Evolutionary conservation across 2,797 vertebrate genomes (phyloP), one percentile per base, ranked within the genome.

Genomic region (Echeneis naucrates): DNA sequence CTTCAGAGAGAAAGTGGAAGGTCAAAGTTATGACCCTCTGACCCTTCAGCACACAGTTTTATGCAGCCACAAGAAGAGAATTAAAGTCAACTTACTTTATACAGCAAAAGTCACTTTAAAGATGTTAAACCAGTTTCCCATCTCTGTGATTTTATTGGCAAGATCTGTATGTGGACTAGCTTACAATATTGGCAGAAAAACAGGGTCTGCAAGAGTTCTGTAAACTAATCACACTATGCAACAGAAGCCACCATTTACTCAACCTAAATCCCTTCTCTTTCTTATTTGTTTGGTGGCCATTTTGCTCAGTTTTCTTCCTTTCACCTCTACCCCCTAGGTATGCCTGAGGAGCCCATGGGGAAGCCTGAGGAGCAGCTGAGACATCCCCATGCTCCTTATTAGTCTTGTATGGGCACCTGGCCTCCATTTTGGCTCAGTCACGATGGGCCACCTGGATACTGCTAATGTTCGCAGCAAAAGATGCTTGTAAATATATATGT

Each of bases 61-160:
- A 13, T 44, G 72, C 48, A 52, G 52, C 47, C 42, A 44, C 47
- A 66, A 37, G 65, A 66, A 23, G 12, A 70, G 26, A 71, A 24
- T 27, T 57, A 56, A 58, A 14, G 14, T 48, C 19, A 9, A 14
- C 38, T 33, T 67, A 26, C 26, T 57, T 64, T 74, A 50, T 16
- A 47, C 50, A 68, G 57, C 38, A 45, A 40, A 64, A 73, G 30
- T 81, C 82, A 72, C 72, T 81, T 61, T 68, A n/a, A 50, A 86
- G 82, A 86, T 83, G 82, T 78, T 78, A 91, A 85, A 72, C 80
- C 79, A 71, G 27, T 74, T 50, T 82, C 67, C 87, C 87, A 92
- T 92, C 89, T 92, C 89, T 77, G 78, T 62, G 50, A 57, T 79
- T 65, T 77, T 79, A 50, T 68, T 6, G 3, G 80, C 56, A 60